A percentile compares a stretch with the other conserved stretches of the same genome.
Evolutionary conservation across 2,113 vertebrate genomes (phyloP).

Genomic region (Cariama cristata): DNA sequence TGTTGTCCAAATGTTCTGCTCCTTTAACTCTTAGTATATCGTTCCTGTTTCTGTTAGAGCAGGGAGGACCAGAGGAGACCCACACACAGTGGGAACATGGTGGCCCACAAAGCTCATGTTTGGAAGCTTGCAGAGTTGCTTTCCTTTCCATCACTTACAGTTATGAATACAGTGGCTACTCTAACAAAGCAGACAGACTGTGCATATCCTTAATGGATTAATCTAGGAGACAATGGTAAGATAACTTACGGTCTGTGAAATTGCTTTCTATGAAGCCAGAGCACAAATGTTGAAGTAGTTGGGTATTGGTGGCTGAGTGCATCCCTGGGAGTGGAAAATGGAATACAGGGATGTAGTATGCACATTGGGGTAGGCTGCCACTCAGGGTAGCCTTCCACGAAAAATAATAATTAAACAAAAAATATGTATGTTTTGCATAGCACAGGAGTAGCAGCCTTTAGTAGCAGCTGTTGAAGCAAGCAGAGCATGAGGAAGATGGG

Average conservation of each 20-base stretch:
- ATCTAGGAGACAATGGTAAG: neutral
- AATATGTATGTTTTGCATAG: neutral
- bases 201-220: neutral
- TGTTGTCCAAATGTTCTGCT: neutral
- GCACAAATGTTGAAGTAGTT: neutral
- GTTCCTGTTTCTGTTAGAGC: neutral
- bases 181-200: neutral
- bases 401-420: neutral
- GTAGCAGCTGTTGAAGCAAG: neutral
- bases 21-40: neutral
- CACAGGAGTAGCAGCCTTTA: neutral
- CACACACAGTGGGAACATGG: neutral
- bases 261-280: neutral
- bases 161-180: neutral
- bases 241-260: neutral
- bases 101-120: neutral
- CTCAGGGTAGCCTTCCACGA: neutral
- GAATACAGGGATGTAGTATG: neutral
- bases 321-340: neutral
- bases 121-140: neutral
- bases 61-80: neutral
- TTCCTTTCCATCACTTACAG: neutral
- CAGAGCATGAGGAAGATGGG: neutral
- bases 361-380: neutral
- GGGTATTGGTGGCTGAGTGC: neutral